Evolutionary conservation across 1,140 invertebrate species (phyloP).

Genomic region (Drosophila oshimai): DNA sequence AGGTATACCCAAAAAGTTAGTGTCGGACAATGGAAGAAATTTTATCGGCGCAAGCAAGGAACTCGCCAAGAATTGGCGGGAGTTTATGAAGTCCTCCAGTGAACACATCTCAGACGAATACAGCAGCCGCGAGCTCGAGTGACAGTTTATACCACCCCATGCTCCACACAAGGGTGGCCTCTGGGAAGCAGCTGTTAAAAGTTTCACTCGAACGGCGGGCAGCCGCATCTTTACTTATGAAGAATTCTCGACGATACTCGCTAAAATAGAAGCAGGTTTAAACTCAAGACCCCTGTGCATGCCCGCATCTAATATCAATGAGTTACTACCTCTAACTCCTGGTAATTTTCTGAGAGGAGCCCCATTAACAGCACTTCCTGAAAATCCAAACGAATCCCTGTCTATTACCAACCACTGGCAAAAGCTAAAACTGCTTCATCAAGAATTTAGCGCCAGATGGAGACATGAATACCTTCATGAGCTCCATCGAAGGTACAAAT

Average conservation of each 20-base stretch:
- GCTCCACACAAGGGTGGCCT: not conserved
- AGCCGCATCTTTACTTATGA: not conserved
- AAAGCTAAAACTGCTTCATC: not conserved
- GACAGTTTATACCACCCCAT: not conserved
- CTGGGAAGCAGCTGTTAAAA: too few relatives aligned
- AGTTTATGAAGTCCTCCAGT: too few relatives aligned
- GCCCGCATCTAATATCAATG: not conserved
- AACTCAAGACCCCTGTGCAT: not conserved
- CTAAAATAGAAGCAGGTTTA: not conserved
- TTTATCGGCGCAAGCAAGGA: too few relatives aligned
- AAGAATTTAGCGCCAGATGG: too few relatives aligned
- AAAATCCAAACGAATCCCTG: not conserved
- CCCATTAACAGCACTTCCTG: not conserved
- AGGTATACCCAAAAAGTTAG: not conserved
- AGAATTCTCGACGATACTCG: not conserved
- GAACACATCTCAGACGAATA: too few relatives aligned
- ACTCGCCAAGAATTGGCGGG: too few relatives aligned
- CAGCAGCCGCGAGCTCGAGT: too few relatives aligned
- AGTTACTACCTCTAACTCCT: not conserved
- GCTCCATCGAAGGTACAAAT: not conserved
- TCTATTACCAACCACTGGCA: not conserved
- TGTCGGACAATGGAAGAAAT: too few relatives aligned
- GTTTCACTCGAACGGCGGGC: not conserved
- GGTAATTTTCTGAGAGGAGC: not conserved
- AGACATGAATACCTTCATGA: not conserved